A percentile compares a stretch with the other conserved stretches of the same genome.
phyloP scores from a whole-genome alignment of 2,797 vertebrate genomes.

The Amniataba percoides region DNA sequence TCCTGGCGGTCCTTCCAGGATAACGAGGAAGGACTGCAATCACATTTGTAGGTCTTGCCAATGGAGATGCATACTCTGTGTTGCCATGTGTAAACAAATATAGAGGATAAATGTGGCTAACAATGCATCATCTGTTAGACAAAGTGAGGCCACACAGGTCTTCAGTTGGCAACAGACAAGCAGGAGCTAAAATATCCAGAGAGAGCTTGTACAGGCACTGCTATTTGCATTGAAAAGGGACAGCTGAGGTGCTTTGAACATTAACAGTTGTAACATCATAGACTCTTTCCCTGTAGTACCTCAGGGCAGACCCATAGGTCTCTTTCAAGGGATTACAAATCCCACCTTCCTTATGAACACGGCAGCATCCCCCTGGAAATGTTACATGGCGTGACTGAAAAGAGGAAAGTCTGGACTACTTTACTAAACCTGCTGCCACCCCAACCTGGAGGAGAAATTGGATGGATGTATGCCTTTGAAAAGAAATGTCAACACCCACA shows the following conservation, averaged over 20 bases:
- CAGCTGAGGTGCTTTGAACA: neutral
- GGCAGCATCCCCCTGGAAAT: conserved; percentile 7
- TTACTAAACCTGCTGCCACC: neutral
- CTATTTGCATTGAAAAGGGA: neutral
- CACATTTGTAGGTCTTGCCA: neutral
- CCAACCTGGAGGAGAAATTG: neutral
- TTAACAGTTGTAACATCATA: conserved; percentile 11
- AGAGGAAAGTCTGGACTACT: neutral
- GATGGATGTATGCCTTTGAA: conserved; percentile 1
- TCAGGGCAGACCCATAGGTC: conserved; percentile 1
- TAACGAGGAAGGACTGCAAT: neutral
- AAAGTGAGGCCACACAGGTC: neutral
- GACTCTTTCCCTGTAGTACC: neutral
- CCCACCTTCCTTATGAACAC: conserved; percentile 13
- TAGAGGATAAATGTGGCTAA: neutral
- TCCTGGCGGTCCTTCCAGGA: too few relatives aligned
- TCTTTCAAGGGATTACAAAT: conserved; percentile 37
- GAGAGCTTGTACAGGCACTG: neutral
- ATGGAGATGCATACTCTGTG: neutral
- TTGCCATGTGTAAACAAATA: neutral
- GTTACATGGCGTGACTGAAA: neutral
- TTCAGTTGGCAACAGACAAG: neutral
- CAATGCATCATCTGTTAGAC: neutral
- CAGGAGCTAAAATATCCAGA: conserved; percentile 2
- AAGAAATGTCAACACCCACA: neutral